Conservation (phyloP, 2,113 vertebrate species). For the Damaliscus lunatus region DNA sequence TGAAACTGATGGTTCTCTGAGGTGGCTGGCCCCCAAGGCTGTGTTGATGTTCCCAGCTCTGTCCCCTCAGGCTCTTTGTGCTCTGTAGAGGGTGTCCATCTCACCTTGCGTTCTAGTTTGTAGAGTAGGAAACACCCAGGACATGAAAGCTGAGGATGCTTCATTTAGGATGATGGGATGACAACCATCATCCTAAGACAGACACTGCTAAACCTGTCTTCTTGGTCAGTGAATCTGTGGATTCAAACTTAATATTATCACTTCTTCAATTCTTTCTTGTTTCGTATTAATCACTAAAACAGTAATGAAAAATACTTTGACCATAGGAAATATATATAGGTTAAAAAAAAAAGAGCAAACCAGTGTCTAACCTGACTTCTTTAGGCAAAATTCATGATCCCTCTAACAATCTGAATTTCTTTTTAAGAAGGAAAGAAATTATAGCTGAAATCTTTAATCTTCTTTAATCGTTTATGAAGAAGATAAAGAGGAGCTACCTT, state of each 20-base stretch:
- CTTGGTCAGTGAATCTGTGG: neutral
- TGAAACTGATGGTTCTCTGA: neutral
- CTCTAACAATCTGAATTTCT: neutral
- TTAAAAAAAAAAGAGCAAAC: neutral
- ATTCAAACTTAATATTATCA: neutral
- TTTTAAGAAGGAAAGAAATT: neutral
- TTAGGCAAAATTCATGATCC: neutral
- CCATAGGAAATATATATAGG: neutral
- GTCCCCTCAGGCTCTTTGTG: fast-evolving
- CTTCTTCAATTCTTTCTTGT: neutral
- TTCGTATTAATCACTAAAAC: neutral
- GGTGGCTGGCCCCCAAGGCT: neutral
- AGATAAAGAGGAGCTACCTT: neutral
- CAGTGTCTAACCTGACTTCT: neutral
- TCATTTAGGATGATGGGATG: neutral
- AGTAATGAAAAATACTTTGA: neutral
- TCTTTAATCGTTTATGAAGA: neutral
- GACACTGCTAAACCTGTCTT: neutral
- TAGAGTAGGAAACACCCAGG: neutral
- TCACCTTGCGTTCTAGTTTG: neutral
- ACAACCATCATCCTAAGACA: neutral
- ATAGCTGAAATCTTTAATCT: neutral
- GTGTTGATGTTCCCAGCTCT: neutral
- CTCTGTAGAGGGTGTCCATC: fast-evolving
- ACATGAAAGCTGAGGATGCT: neutral